These are phyloP conservation scores for Andrena minutula DNA, from an alignment of 2,888 invertebrate species.

Conservation along the genomic window DNA sequence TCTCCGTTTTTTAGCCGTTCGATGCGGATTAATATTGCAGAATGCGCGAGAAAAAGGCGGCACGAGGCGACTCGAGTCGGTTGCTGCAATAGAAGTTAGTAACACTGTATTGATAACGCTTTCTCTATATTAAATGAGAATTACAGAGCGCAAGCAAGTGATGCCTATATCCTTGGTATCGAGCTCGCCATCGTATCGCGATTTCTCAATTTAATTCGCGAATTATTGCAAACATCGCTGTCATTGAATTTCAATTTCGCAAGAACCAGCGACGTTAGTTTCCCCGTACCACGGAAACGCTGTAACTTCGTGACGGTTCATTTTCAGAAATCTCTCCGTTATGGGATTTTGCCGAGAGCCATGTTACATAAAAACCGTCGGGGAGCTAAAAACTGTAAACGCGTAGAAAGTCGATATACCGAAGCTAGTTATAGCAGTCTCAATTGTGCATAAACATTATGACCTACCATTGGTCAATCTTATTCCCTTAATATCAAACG, in stretches of 20 bases:
- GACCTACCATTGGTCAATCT: neutral
- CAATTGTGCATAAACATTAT: neutral
- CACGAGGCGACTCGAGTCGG: neutral
- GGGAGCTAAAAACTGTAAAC: neutral
- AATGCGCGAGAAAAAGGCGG: constrained; percentile 6
- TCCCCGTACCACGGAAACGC: neutral
- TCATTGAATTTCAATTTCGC: neutral
- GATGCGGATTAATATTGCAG: constrained; percentile 31
- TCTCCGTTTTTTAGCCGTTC: constrained; percentile 12
- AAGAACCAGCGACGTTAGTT: neutral
- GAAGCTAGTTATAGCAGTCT: neutral
- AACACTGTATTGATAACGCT: constrained; percentile 15
- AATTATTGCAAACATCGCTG: neutral
- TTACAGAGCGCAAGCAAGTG: neutral
- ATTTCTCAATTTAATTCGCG: neutral
- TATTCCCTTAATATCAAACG: too few relatives aligned
- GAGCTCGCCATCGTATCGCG: neutral
- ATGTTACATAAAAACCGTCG: neutral
- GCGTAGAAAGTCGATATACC: neutral
- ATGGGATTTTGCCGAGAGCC: neutral
- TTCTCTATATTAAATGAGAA: neutral
- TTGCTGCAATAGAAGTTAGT: constrained; percentile 17
- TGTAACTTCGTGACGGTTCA: neutral
- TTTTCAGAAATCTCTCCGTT: neutral
- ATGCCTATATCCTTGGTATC: neutral